Evolutionary conservation across 2,888 invertebrate species (phyloP).

Genomic region (Teleiodes luculella): DNA sequence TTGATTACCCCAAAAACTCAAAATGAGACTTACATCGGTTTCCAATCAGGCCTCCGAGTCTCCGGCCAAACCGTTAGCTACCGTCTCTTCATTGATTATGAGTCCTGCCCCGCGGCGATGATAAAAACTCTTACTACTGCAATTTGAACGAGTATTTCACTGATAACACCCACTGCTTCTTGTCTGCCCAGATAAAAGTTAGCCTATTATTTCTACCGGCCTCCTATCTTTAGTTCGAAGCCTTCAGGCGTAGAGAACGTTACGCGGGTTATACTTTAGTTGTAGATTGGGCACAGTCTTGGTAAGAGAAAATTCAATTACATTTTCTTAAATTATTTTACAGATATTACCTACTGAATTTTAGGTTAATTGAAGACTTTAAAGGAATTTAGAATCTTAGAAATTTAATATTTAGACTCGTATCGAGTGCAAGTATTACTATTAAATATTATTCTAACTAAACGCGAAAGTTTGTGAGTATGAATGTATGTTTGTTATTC

Average conservation of each 20-base stretch:
- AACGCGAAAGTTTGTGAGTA: no score
- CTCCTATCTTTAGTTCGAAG: constrained; percentile 29
- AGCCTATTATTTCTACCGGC: constrained; percentile 57
- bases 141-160: constrained; percentile 56
- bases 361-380: neutral
- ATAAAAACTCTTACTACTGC: constrained; percentile 65
- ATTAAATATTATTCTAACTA: no score
- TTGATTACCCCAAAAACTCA: neutral
- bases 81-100: constrained; percentile 50
- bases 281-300: no score
- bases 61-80: constrained; percentile 20
- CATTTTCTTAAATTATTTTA: no score
- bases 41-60: neutral
- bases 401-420: no score
- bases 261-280: constrained; percentile 9
- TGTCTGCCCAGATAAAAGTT: constrained; percentile 61
- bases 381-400: neutral
- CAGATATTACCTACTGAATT: no score
- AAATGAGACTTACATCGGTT: constrained; percentile 21
- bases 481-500: no score
- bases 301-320: no score
- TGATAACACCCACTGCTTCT: constrained; percentile 48
- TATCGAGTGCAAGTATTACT: no score
- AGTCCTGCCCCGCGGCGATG: constrained; percentile 44
- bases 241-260: constrained; percentile 38